Evolutionary conservation across 2,888 invertebrate genomes (phyloP).

Genomic region (Tachystola acroxantha): DNA sequence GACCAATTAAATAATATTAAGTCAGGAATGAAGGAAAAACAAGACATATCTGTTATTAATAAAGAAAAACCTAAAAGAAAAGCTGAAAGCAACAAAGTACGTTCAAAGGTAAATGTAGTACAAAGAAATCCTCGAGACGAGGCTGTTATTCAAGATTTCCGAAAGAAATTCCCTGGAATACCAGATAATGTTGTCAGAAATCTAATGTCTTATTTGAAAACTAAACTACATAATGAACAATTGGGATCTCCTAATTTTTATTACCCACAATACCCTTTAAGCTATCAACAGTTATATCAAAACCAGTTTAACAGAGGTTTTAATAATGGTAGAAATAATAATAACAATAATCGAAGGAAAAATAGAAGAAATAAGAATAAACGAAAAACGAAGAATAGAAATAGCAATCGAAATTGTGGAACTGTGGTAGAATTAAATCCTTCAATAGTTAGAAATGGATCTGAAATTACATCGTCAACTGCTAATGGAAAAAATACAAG

Average conservation of each 20-base stretch:
- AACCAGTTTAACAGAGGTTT: conserved; percentile 7
- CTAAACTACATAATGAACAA: conserved; percentile 14
- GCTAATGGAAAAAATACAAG: too few species aligned
- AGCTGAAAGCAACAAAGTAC: not conserved
- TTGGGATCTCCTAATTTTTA: conserved; percentile 8
- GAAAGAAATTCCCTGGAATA: conserved; percentile 23
- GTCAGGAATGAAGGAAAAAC: too few species aligned
- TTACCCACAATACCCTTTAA: conserved; percentile 18
- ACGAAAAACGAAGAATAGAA: not conserved
- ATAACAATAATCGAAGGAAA: conserved; percentile 11
- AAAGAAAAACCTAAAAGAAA: conserved; percentile 8
- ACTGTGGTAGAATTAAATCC: conserved; percentile 1
- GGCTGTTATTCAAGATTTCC: conserved; percentile 17
- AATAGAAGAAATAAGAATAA: conserved; percentile 10
- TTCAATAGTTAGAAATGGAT: not conserved
- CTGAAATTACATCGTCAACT: too few species aligned
- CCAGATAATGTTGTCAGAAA: conserved; percentile 22
- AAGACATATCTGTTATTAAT: too few species aligned
- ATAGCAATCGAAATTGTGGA: not conserved
- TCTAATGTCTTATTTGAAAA: conserved; percentile 20
- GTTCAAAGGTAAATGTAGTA: not conserved
- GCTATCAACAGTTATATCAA: conserved; percentile 23
- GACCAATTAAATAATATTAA: too few species aligned
- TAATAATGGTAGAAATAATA: conserved; percentile 13
- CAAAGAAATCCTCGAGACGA: conserved; percentile 14